phyloP scores from a whole-genome alignment of 1,140 invertebrate genomes.

The Calephelis virginiensis region DNA sequence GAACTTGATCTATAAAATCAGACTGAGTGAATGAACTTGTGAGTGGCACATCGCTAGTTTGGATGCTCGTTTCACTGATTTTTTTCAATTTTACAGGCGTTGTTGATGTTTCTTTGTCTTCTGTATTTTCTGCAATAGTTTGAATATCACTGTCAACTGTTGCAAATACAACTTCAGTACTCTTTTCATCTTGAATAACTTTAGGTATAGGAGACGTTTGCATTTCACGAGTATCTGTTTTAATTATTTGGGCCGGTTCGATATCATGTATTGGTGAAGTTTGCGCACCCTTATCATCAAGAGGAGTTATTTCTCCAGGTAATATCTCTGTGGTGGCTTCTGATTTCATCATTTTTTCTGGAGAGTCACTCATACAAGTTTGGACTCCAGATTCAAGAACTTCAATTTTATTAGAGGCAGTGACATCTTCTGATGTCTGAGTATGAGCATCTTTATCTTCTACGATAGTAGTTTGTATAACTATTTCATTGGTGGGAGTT shows the following conservation, averaged over 20 bases:
- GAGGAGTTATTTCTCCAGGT: conserved; percentile 54
- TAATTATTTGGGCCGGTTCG: conserved; percentile 40
- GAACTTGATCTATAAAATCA: conserved; percentile 31
- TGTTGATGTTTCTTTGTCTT: conserved; percentile 65
- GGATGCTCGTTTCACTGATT: conserved; percentile 73
- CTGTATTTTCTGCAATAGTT: conserved; percentile 66
- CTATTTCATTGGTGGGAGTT: conserved; percentile 69
- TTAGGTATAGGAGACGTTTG: conserved; percentile 63
- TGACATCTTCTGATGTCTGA: conserved; percentile 52
- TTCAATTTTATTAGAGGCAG: conserved; percentile 43
- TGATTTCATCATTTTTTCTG: conserved; percentile 41
- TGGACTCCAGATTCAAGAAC: conserved; percentile 57
- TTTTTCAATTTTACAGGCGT: conserved; percentile 54
- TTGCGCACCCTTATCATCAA: conserved; percentile 73
- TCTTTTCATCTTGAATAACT: conserved; percentile 63
- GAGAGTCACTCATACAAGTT: conserved; percentile 56
- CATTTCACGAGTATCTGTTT: conserved; percentile 67
- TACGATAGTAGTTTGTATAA: conserved; percentile 76
- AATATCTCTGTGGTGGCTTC: conserved; percentile 71
- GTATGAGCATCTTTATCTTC: conserved; percentile 66
- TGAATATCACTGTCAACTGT: conserved; percentile 66
- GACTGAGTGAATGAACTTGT: conserved; percentile 58
- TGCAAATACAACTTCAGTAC: conserved; percentile 59
- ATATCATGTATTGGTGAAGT: conserved; percentile 53
- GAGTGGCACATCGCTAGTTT: conserved; percentile 64